phyloP scores from a whole-genome alignment of 2,113 vertebrate species.

The Alces alces region DNA sequence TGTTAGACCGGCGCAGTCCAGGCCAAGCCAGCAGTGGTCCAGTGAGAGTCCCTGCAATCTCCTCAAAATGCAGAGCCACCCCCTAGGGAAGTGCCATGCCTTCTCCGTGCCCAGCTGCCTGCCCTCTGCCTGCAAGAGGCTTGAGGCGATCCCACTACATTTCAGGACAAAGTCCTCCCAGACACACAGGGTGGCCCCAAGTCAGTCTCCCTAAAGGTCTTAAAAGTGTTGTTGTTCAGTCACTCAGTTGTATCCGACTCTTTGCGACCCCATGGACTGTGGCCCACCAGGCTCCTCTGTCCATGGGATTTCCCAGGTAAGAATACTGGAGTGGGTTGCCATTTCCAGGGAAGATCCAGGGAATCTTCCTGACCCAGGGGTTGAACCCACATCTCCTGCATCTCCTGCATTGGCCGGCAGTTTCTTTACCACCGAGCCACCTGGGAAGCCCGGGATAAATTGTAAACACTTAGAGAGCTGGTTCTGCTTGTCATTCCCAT shows the following conservation, averaged over 20 bases:
- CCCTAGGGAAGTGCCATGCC: background rate
- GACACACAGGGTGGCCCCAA: background rate
- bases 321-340: background rate
- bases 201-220: background rate
- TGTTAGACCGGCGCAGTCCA: background rate
- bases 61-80: background rate
- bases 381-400: background rate
- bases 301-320: background rate
- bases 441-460: background rate
- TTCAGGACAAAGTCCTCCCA: background rate
- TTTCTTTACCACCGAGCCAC: background rate
- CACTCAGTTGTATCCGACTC: background rate
- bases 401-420: background rate
- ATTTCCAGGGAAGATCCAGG: background rate
- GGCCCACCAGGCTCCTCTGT: background rate
- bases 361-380: background rate
- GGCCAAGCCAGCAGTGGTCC: background rate
- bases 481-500: background rate
- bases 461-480: background rate
- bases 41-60: background rate
- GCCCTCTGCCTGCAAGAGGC: background rate
- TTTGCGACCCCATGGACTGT: background rate
- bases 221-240: background rate
- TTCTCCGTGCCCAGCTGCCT: fast-evolving
- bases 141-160: background rate